Base-by-base conservation (phyloP, 2,797 vertebrate genomes). In the Sandelia bainsii region DNA sequence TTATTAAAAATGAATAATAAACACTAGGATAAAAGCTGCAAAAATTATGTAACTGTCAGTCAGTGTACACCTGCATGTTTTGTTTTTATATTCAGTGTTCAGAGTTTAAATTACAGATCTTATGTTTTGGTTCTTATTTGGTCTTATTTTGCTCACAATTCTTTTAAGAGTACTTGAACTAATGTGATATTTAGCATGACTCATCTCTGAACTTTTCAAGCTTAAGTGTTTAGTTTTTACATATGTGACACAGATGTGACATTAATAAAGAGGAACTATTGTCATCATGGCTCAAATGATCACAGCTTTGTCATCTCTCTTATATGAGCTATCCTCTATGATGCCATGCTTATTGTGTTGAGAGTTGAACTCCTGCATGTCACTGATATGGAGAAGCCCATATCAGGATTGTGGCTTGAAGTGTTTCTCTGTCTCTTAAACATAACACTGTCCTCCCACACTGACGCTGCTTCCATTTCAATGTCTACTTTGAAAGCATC, bases 381-480 rank as follows among this genome's bases (percentile, higher is more conserved):
- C 66, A 58, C 58, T 68, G 62, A 77, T 72, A 75, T 46, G 54
- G 25, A 72, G 62, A 66, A 46, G 51, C 11, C n/a, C 42, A 4
- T 46, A 45, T 59, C 51, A 54, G 40, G 49, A 32, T 63, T 58
- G 49, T 53, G 23, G 62, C 60, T 79, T 53, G 19, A 60, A 68
- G 74, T 72, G 58, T 48, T 74, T 72, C 49, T 62, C 72, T 51
- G 54, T 83, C 72, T 84, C 65, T 58, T 51, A 45, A 32, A 59
- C 45, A 63, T 67, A 72, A 56, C 63, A 6, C 69, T 73, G 62
- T 85, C 85, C 87, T 82, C 88, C 87, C 80, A 91, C 87, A 57
- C 76, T 39, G 64, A 60, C 49, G 37, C 49, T 11, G 69, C 75
- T 79, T 67, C 54, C 58, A 49, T 80, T 66, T 74, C 70, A 67